These are phyloP conservation scores for Drosophila lacertosa DNA, from an alignment of 1,140 invertebrate genomes.

Conservation along the genomic window DNA sequence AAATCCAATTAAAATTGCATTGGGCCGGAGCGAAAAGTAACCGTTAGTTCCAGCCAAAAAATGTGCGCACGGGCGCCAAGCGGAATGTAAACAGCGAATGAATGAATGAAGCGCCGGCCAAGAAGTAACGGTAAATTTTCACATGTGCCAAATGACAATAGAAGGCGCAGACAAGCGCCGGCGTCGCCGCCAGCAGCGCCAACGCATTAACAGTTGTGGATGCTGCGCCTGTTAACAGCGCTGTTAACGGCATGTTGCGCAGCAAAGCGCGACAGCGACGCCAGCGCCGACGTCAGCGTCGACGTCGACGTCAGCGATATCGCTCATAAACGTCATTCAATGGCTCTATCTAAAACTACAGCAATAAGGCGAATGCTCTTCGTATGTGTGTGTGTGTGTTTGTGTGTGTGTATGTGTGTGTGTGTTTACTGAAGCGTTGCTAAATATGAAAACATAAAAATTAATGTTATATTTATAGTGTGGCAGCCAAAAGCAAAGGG, in stretches of 20 bases:
- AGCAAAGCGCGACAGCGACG: constrained; percentile 23
- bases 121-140: constrained; percentile 79
- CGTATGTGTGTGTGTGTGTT: constrained; percentile 27
- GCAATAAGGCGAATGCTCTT: constrained; percentile 40
- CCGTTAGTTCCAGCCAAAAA: constrained; percentile 48
- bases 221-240: constrained; percentile 54
- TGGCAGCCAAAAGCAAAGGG: constrained; percentile 66
- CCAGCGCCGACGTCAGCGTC: constrained; percentile 2
- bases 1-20: constrained; percentile 30
- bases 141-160: constrained; percentile 80
- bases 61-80: constrained; percentile 57
- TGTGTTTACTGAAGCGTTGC: constrained; percentile 71
- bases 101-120: constrained; percentile 68
- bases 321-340: constrained; percentile 80
- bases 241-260: constrained; percentile 54
- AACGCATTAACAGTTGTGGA: constrained; percentile 57
- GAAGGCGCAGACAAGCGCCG: constrained; percentile 41
- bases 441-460: constrained; percentile 82
- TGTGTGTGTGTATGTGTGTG: constrained; percentile 39
- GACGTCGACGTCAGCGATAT: constrained; percentile 46
- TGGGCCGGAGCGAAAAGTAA: constrained; percentile 1
- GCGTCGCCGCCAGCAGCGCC: constrained; percentile 26
- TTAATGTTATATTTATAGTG: constrained; percentile 83
- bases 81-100: constrained; percentile 81
- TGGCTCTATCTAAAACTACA: constrained; percentile 64